phyloP scores from a whole-genome alignment of 1,140 invertebrate genomes.

The Homarus americanus region DNA sequence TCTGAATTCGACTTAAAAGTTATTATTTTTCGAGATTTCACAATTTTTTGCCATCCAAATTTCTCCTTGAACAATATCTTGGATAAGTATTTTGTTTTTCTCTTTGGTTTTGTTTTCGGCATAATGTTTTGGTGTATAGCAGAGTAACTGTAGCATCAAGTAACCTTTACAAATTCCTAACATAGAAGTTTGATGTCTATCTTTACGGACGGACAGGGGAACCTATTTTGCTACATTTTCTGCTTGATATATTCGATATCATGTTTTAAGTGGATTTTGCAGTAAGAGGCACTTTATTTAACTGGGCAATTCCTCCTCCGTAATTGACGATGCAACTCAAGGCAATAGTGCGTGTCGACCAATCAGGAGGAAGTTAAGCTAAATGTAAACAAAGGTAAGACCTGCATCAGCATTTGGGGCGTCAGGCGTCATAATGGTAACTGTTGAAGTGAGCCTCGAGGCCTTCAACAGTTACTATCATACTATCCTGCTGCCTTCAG shows the following conservation, averaged over 20 bases:
- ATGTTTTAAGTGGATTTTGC: neutral
- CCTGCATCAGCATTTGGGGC: neutral
- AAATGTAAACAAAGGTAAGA: neutral
- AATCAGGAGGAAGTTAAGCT: neutral
- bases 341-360: neutral
- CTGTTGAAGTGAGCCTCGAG: neutral
- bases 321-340: neutral
- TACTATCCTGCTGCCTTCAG: neutral
- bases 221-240: neutral
- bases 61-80: slow-evolving; percentile 58
- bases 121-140: slow-evolving; percentile 31
- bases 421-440: neutral
- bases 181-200: neutral
- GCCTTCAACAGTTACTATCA: neutral
- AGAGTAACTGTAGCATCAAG: neutral
- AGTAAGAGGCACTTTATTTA: neutral
- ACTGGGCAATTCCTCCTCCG: neutral
- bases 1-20: neutral
- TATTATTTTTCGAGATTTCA: neutral
- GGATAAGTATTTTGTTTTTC: slow-evolving; percentile 35
- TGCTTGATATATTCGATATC: neutral
- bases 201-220: neutral
- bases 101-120: slow-evolving; percentile 29
- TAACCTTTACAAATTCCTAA: neutral
- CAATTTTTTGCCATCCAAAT: slow-evolving; percentile 2